These are phyloP conservation scores for Coelinius sp. DNA, from an alignment of 2,888 invertebrate species.

Conservation along the genomic window DNA sequence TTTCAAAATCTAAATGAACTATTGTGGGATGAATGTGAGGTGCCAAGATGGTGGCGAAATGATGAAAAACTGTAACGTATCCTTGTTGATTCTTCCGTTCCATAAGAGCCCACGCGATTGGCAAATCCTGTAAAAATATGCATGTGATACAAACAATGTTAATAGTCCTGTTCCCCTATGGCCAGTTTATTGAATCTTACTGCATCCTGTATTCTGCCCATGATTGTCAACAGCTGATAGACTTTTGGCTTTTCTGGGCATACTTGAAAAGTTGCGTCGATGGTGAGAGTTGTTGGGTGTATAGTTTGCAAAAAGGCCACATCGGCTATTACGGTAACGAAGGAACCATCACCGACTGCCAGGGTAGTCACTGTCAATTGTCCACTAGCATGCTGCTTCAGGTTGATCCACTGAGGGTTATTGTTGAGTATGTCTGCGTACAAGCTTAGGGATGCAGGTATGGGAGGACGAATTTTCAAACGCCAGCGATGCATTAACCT, in stretches of 20 bases:
- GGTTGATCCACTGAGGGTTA: not conserved
- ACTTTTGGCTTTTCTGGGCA: not conserved
- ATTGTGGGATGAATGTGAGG: not conserved
- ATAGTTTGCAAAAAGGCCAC: not conserved
- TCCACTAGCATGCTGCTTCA: not conserved
- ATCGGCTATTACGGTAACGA: not conserved
- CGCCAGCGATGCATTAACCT: not conserved
- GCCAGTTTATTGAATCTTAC: no score
- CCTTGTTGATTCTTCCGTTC: not conserved
- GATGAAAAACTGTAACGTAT: not conserved
- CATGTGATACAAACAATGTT: no score
- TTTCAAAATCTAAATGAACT: not conserved
- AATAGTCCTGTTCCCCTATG: no score
- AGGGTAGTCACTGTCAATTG: not conserved
- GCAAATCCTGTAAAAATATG: not conserved
- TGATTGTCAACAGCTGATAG: not conserved
- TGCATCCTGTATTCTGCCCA: not conserved
- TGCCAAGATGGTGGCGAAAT: not conserved
- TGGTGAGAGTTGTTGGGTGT: not conserved
- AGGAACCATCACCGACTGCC: not conserved
- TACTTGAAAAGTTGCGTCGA: not conserved
- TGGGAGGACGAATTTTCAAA: not conserved
- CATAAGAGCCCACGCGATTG: constrained; percentile 24
- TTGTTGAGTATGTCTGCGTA: not conserved
- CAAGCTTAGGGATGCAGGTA: not conserved